A percentile compares a stretch with the other conserved stretches of the same genome.
These are phyloP conservation scores for Aphis gossypii DNA, from an alignment of 1,140 invertebrate species.

Conservation along the genomic window DNA sequence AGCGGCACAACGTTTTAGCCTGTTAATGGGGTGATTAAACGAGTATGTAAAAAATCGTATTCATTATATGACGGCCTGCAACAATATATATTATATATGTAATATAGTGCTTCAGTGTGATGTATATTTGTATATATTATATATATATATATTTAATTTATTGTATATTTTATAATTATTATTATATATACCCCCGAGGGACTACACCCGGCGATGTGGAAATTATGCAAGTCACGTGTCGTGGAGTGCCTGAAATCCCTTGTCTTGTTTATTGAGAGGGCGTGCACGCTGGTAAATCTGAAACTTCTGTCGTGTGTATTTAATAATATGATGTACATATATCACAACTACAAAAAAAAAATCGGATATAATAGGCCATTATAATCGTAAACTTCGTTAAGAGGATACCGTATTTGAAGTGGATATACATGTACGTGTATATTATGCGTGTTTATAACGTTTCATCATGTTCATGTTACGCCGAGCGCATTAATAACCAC, in stretches of 20 bases:
- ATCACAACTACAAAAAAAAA: neutral
- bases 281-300: slow-evolving; percentile 1
- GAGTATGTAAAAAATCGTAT: neutral
- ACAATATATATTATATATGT: neutral
- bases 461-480: neutral
- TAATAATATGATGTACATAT: neutral
- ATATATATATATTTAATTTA: neutral
- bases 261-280: slow-evolving; percentile 30
- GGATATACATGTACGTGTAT: neutral
- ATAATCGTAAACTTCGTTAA: neutral
- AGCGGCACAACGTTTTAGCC: neutral
- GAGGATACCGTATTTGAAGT: slow-evolving; percentile 14
- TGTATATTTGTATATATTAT: neutral
- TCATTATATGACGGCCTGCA: neutral
- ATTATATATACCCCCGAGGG: neutral
- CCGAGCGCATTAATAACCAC: neutral
- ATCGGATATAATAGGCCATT: neutral
- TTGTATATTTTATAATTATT: neutral
- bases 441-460: neutral
- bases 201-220: neutral
- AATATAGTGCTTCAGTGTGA: neutral
- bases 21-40: slow-evolving; percentile 15
- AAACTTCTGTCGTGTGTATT: neutral
- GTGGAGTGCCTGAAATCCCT: slow-evolving; percentile 27
- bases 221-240: slow-evolving; percentile 34